These are phyloP conservation scores for Rhegmatorhina hoffmannsi DNA, from an alignment of 2,113 vertebrate species.

Conservation along the genomic window DNA sequence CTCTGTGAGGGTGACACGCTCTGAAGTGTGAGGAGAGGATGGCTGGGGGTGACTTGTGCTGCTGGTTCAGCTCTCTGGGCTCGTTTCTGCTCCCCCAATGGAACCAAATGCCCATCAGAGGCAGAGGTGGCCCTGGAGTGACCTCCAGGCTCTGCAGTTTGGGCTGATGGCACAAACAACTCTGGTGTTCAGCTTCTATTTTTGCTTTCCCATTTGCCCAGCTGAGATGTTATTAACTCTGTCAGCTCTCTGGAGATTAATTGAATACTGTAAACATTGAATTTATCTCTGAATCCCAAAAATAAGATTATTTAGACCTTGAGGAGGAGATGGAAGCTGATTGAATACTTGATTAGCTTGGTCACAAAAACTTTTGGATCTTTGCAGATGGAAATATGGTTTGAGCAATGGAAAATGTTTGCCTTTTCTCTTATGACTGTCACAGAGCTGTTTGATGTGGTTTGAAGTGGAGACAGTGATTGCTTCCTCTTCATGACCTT, in stretches of 20 bases:
- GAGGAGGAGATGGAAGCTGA: not conserved
- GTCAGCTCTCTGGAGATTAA: slow-evolving; percentile 10
- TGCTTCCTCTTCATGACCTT: not conserved
- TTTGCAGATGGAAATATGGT: not conserved
- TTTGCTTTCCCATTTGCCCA: not conserved
- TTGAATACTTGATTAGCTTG: not conserved
- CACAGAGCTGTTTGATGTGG: not conserved
- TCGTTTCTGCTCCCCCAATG: not conserved
- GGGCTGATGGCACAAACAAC: not conserved
- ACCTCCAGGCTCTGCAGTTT: not conserved
- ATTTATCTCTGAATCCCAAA: not conserved
- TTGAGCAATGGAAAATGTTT: not conserved
- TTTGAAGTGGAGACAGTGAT: not conserved
- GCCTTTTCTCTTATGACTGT: not conserved
- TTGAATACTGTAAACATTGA: not conserved
- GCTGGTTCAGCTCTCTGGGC: not conserved
- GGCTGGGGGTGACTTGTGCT: not conserved
- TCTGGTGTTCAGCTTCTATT: not conserved
- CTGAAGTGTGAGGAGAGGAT: not conserved
- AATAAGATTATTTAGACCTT: not conserved
- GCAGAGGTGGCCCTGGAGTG: not conserved
- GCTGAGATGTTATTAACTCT: not conserved
- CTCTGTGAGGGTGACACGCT: not conserved
- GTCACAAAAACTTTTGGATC: not conserved
- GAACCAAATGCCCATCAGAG: not conserved